Evolutionary conservation across 1,140 invertebrate species (phyloP).

Genomic region (Conus betulinus): DNA sequence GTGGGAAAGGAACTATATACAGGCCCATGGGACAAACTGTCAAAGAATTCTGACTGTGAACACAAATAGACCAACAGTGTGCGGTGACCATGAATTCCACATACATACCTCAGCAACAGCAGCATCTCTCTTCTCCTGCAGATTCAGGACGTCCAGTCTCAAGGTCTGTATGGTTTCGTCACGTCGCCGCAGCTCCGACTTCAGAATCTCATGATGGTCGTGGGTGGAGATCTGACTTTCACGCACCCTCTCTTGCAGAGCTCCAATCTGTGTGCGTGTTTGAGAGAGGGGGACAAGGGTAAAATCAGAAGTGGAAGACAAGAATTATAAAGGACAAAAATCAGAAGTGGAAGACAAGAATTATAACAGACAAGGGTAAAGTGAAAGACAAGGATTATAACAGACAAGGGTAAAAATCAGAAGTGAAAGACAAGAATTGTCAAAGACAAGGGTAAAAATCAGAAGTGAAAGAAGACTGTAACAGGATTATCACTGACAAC

Average conservation of each 20-base stretch:
- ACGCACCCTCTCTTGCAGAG: slow-evolving; percentile 64
- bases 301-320: not conserved
- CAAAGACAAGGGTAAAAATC: no score
- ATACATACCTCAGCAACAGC: slow-evolving; percentile 66
- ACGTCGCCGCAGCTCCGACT: slow-evolving; percentile 68
- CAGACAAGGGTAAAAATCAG: no score
- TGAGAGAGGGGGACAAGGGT: not conserved
- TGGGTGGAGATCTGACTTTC: slow-evolving; percentile 68
- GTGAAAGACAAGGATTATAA: no score
- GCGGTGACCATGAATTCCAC: no score
- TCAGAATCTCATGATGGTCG: slow-evolving; percentile 69
- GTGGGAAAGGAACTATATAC: no score
- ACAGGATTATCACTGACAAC: no score
- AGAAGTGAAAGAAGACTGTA: no score
- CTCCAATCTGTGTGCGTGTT: slow-evolving; percentile 58
- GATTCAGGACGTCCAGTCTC: slow-evolving; percentile 66
- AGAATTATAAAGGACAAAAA: not conserved
- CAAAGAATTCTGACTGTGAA: no score
- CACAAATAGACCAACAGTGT: no score
- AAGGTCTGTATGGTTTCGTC: slow-evolving; percentile 74
- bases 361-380: not conserved
- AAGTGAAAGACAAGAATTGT: no score
- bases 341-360: not conserved
- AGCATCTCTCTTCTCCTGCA: slow-evolving; percentile 72
- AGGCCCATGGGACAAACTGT: no score